Percentiles rank a stretch among this genome's conserved stretches.
These are phyloP conservation scores for Chelonia mydas DNA, from an alignment of 2,797 vertebrate genomes.

Conservation along the genomic window DNA sequence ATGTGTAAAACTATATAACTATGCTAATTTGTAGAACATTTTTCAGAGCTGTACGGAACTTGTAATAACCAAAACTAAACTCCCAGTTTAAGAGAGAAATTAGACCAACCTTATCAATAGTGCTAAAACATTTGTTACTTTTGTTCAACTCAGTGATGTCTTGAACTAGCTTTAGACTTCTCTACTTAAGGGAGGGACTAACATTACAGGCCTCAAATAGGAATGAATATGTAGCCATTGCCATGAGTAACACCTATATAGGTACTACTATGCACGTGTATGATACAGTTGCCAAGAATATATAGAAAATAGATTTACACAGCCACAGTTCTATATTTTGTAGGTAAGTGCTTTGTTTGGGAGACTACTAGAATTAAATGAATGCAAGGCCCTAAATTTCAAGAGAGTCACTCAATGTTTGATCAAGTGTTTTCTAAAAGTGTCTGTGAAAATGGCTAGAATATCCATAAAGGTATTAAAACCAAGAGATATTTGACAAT, in stretches of 20 bases:
- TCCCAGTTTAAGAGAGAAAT: not conserved
- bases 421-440: not conserved
- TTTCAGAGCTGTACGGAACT: not conserved
- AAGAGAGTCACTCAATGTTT: not conserved
- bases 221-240: not conserved
- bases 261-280: not conserved
- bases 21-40: not conserved
- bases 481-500: not conserved
- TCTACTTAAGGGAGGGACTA: not conserved
- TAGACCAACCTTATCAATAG: not conserved
- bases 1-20: not conserved
- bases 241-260: not conserved
- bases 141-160: slow-evolving; percentile 25
- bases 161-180: not conserved
- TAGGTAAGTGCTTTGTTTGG: not conserved
- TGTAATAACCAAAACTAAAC: not conserved
- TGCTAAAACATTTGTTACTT: not conserved
- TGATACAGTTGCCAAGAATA: slow-evolving; percentile 6
- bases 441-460: not conserved
- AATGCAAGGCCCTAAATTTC: not conserved
- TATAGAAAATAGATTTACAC: not conserved
- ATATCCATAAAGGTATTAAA: not conserved
- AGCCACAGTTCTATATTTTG: not conserved
- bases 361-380: not conserved
- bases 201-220: not conserved